phyloP scores from a whole-genome alignment of 2,888 invertebrate species.

The Metallyticus violacea region DNA sequence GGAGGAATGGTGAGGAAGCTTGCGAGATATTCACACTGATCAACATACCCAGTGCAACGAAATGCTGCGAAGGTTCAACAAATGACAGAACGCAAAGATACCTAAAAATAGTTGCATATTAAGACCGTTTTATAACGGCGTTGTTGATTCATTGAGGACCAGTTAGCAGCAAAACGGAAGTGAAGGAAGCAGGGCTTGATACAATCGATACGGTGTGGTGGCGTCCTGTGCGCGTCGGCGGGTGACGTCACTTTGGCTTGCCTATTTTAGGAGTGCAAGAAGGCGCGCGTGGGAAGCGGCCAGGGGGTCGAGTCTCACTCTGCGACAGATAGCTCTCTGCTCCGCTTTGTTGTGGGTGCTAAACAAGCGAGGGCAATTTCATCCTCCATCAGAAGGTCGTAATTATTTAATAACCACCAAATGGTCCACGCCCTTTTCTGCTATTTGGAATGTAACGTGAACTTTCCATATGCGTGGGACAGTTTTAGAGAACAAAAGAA shows the following conservation, averaged over 20 bases:
- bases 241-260: slow-evolving; percentile 1
- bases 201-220: background rate
- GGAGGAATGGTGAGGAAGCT: too few relatives aligned
- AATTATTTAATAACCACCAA: too few relatives aligned
- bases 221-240: background rate
- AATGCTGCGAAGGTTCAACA: too few relatives aligned
- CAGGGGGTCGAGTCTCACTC: background rate
- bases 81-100: background rate
- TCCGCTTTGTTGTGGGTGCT: background rate
- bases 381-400: too few relatives aligned
- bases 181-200: background rate
- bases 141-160: background rate
- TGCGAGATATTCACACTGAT: too few relatives aligned
- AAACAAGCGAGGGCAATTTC: too few relatives aligned
- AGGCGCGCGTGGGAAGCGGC: background rate
- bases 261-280: background rate
- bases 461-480: too few relatives aligned
- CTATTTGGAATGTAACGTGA: too few relatives aligned
- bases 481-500: too few relatives aligned
- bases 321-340: background rate
- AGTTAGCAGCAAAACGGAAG: background rate
- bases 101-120: background rate
- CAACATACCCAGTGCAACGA: too few relatives aligned
- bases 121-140: background rate
- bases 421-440: too few relatives aligned